Evolutionary conservation across 1,140 invertebrate genomes (phyloP), one percentile per base, ranked within the genome.

Genomic region (Heliconius hewitsoni): DNA sequence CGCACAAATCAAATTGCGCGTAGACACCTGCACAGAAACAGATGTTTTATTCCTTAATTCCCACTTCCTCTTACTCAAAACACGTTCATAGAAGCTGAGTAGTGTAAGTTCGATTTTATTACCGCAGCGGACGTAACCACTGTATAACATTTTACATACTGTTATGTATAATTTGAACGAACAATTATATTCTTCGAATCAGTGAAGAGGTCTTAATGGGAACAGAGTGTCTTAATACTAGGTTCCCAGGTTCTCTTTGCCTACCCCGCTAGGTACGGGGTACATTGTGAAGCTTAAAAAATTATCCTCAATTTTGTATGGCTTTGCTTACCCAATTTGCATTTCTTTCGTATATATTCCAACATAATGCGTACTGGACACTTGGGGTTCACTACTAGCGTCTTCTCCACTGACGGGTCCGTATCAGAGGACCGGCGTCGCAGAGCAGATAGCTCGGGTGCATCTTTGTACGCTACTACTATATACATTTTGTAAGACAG

Each of bases 321-420:
- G 50, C 55, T 5, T 27, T 66, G 23, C 71, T n/a, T 78, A 0
- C 86, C 92, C 2, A 94, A 76, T 55, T 82, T 85, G 78, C 91
- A 94, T 70, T 86, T 87, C 82, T 88, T 91, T 73, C 92, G 77
- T 13, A 94, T 92, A 34, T 91, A 94, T 78, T 94, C 92, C 74
- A 94, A 66, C 89, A 94, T 92, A 8, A 92, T 86, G 52, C 91
- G 78, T 8, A 93, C 87, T 0, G 84, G 90, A 37, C 92, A 93
- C 13, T 90, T 84, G 0, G 91, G 90, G 82, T 93, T 93, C 0
- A 93, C 88, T 8, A 94, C 75, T 13, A 94, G 72, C 0, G 82
- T 85, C 75, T 89, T 92, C 73, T 94, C 92, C 4, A 87, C 74
- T 1, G 89, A 85, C 1, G 82, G 16, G 71, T 92, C 91, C 0